Evolutionary conservation across 2,888 invertebrate species (phyloP).

Genomic region (Agriopis aurantiaria): DNA sequence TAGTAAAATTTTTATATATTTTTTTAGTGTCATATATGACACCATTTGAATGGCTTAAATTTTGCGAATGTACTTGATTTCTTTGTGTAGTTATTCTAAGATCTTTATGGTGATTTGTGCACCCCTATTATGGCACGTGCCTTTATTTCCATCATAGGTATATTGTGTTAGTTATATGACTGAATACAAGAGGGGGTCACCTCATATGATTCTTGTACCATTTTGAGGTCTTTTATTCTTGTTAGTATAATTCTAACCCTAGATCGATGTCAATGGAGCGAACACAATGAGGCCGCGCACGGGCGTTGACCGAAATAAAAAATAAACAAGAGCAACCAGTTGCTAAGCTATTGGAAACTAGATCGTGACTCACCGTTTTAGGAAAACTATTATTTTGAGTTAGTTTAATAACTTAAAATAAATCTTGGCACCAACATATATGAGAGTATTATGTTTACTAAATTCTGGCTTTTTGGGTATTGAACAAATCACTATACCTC

Average conservation of each 20-base stretch:
- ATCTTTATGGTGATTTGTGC: constrained; percentile 37
- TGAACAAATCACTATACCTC: no score
- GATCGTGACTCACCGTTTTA: constrained; percentile 65
- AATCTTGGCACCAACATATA: no score
- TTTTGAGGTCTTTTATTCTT: constrained; percentile 46
- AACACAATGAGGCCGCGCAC: constrained; percentile 68
- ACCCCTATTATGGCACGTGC: constrained; percentile 51
- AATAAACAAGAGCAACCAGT: constrained; percentile 69
- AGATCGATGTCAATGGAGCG: constrained; percentile 79
- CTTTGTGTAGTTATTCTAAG: no score
- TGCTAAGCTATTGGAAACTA: constrained; percentile 71
- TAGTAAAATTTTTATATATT: no score
- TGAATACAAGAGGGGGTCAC: constrained; percentile 37
- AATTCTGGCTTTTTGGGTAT: no score
- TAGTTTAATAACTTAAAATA: constrained; percentile 5
- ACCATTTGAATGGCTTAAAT: no score
- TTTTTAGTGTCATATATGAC: no score
- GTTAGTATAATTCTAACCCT: constrained; percentile 71
- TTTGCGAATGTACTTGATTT: no score
- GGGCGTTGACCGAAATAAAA: constrained; percentile 83
- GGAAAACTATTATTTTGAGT: constrained; percentile 40
- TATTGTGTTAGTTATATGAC: constrained; percentile 22
- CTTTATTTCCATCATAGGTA: constrained; percentile 5
- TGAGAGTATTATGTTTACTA: no score
- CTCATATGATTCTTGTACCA: constrained; percentile 14